Percentiles rank a stretch among this genome's conserved stretches.
These are phyloP conservation scores for Polyergus mexicanus DNA, from an alignment of 1,140 invertebrate species.

Conservation along the genomic window DNA sequence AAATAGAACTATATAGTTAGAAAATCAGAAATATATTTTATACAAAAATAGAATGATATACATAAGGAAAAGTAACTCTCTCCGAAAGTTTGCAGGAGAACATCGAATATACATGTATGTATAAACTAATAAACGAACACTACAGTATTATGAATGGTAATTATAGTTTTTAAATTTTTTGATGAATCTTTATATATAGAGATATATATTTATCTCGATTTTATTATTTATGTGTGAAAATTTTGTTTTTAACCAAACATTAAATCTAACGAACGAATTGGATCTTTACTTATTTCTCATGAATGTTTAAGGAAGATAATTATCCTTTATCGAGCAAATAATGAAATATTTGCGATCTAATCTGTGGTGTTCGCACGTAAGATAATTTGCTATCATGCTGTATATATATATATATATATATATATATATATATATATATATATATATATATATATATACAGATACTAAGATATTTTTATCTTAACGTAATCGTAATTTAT, in stretches of 20 bases:
- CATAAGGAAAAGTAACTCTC: not conserved
- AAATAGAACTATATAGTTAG: not conserved
- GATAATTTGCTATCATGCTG: not conserved
- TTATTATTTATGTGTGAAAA: not conserved
- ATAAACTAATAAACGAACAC: conserved; percentile 42
- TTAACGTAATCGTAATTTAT: conserved; percentile 24
- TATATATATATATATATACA: not conserved
- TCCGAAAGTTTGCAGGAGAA: conserved; percentile 3
- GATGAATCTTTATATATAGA: not conserved
- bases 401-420: not conserved
- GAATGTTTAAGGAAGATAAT: conserved; percentile 1
- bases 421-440: too few relatives aligned
- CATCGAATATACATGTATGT: conserved; percentile 4
- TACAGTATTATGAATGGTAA: conserved; percentile 16
- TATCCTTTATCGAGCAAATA: not conserved
- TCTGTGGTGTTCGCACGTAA: conserved; percentile 45
- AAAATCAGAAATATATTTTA: conserved; percentile 28
- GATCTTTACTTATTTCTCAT: conserved; percentile 5
- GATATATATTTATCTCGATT: too few relatives aligned
- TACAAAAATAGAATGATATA: conserved; percentile 13
- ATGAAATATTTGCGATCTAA: not conserved
- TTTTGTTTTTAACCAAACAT: not conserved
- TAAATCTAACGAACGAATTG: conserved; percentile 6
- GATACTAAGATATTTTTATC: conserved; percentile 17
- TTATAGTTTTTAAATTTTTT: not conserved